These are phyloP conservation scores for Diprion similis DNA, from an alignment of 1,140 invertebrate species.

Conservation along the genomic window DNA sequence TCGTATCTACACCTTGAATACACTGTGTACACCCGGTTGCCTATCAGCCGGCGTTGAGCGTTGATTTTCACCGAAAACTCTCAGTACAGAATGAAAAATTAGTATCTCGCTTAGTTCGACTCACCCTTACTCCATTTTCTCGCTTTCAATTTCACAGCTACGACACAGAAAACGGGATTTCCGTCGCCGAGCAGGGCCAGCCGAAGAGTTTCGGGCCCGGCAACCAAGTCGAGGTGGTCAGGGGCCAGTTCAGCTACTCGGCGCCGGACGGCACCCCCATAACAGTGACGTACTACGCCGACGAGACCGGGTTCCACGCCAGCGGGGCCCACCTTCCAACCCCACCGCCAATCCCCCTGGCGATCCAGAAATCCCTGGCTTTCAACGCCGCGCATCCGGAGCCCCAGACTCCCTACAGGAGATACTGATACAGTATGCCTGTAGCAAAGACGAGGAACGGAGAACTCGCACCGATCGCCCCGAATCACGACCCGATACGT, in stretches of 20 bases:
- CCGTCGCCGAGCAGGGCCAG: conserved; percentile 59
- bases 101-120: too few relatives aligned
- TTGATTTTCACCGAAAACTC: too few relatives aligned
- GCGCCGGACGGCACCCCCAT: conserved; percentile 82
- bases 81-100: too few relatives aligned
- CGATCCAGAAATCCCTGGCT: conserved; percentile 57
- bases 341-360: conserved; percentile 73
- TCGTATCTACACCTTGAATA: too few relatives aligned
- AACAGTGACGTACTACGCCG: conserved; percentile 77
- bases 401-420: conserved; percentile 45
- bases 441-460: too few relatives aligned
- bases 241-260: conserved; percentile 81
- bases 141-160: conserved; percentile 46
- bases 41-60: too few relatives aligned
- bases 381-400: conserved; percentile 59
- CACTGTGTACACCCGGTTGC: too few relatives aligned
- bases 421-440: conserved; percentile 23
- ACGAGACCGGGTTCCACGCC: conserved; percentile 78
- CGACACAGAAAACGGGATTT: conserved; percentile 65
- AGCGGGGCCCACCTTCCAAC: conserved; percentile 79
- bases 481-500: too few relatives aligned
- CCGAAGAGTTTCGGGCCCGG: conserved; percentile 63
- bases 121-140: too few relatives aligned
- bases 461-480: too few relatives aligned
- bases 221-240: conserved; percentile 71